Percentiles rank a stretch among this genome's conserved stretches.
Conservation (phyloP, 2,888 invertebrate species). For the Idaea aversata region DNA sequence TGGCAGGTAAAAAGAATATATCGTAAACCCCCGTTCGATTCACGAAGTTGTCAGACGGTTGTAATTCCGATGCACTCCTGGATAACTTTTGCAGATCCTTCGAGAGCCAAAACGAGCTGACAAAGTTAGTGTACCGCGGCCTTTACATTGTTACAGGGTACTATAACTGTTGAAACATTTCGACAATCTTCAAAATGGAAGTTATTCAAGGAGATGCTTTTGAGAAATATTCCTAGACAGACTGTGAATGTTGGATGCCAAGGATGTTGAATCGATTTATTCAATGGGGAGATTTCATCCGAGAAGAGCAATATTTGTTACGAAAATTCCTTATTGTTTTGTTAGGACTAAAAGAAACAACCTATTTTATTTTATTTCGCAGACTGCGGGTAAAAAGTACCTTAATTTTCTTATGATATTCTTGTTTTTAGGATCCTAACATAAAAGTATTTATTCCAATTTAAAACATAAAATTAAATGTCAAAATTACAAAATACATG, state of each 20-base stretch:
- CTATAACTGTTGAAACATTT: conserved; percentile 41
- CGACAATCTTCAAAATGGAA: conserved; percentile 42
- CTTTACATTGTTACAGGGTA: conserved; percentile 34
- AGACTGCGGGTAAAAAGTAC: too few relatives aligned
- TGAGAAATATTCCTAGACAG: conserved; percentile 33
- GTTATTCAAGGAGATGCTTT: conserved; percentile 35
- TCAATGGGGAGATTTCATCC: neutral
- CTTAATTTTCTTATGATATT: too few relatives aligned
- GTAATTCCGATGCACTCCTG: conserved; percentile 72
- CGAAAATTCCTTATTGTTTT: neutral
- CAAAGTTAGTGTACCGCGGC: conserved; percentile 55
- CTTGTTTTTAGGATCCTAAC: too few relatives aligned
- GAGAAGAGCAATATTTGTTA: neutral
- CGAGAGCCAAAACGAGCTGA: conserved; percentile 64
- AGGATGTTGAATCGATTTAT: conserved; percentile 16
- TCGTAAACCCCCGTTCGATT: conserved; percentile 56
- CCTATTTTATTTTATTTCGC: neutral
- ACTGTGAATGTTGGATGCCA: conserved; percentile 17
- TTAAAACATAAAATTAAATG: too few relatives aligned
- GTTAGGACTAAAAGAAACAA: neutral
- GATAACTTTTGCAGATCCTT: conserved; percentile 67
- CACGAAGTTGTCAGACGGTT: conserved; percentile 64
- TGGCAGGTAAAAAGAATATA: conserved; percentile 16
- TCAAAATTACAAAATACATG: too few relatives aligned
- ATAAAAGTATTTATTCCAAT: too few relatives aligned